A percentile compares a stretch with the other conserved stretches of the same genome.
Evolutionary conservation across 2,888 invertebrate genomes (phyloP).

Genomic region (Nomada fabriciana): DNA sequence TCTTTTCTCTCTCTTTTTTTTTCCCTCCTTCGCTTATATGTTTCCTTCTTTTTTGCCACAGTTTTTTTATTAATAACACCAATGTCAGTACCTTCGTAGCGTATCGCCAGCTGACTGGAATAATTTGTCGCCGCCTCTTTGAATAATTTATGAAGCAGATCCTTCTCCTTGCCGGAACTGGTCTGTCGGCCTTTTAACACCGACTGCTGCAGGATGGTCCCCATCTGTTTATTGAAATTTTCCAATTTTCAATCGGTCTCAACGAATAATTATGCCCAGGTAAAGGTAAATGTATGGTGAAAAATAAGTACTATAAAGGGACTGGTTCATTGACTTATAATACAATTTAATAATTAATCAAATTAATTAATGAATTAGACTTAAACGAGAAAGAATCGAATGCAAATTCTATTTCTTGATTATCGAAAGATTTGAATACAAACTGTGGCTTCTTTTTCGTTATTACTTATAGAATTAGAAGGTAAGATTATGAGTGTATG

Average conservation of each 20-base stretch:
- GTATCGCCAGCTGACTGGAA: conserved; percentile 87
- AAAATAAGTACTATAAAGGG: too few relatives aligned
- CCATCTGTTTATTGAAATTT: conserved; percentile 86
- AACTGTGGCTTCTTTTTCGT: background rate
- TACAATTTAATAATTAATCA: too few relatives aligned
- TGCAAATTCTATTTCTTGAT: too few relatives aligned
- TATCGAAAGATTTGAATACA: too few relatives aligned
- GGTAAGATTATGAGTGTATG: too few relatives aligned
- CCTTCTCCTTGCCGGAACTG: conserved; percentile 68
- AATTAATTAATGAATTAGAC: too few relatives aligned
- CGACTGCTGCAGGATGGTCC: conserved; percentile 90
- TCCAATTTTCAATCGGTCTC: background rate
- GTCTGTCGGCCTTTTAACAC: conserved; percentile 86
- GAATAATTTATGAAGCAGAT: conserved; percentile 86
- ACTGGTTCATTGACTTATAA: too few relatives aligned
- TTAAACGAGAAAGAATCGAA: too few relatives aligned
- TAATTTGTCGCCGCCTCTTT: conserved; percentile 86
- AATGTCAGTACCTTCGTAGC: conserved; percentile 86
- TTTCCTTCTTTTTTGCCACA: background rate
- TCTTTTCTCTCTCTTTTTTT: background rate
- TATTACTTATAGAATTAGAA: background rate
- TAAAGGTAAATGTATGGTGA: too few relatives aligned
- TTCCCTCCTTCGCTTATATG: background rate
- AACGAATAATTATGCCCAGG: background rate
- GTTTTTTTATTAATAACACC: background rate